phyloP scores from a whole-genome alignment of 2,113 vertebrate genomes.

The Pelodiscus sinensis region DNA sequence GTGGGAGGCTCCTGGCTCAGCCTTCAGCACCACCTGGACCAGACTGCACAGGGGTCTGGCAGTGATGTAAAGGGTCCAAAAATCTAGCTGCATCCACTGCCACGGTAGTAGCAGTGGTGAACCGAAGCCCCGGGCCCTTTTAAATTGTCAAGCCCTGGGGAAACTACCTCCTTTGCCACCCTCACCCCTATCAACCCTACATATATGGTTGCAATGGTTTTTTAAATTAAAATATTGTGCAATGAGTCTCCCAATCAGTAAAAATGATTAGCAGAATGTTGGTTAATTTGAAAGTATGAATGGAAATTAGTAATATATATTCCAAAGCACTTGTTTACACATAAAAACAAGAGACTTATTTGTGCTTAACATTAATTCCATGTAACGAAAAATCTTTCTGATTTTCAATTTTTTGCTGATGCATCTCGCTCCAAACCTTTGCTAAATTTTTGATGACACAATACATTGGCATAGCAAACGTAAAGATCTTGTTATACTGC shows the following conservation, averaged over 20 bases:
- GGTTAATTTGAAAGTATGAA: conserved; percentile 28
- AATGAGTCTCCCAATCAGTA: not conserved
- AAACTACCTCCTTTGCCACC: too few species aligned
- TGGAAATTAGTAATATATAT: conserved; percentile 8
- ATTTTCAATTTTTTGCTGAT: conserved; percentile 46
- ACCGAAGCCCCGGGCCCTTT: too few species aligned
- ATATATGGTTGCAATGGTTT: not conserved
- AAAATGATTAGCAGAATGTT: conserved; percentile 14
- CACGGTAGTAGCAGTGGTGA: too few species aligned
- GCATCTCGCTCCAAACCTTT: conserved; percentile 66
- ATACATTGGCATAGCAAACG: not conserved
- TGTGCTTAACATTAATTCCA: conserved; percentile 10
- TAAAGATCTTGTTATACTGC: not conserved
- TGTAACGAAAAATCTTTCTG: conserved; percentile 20
- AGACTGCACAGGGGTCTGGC: too few species aligned
- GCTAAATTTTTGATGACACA: not conserved
- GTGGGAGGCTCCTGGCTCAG: too few species aligned
- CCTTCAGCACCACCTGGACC: too few species aligned
- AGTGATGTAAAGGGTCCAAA: too few species aligned
- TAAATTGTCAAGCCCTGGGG: too few species aligned
- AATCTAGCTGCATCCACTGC: too few species aligned
- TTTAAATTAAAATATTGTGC: not conserved
- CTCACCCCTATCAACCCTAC: not conserved
- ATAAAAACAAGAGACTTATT: not conserved
- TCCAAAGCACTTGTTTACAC: conserved; percentile 22